These are phyloP conservation scores for Hypomesus transpacificus DNA, from an alignment of 2,113 vertebrate genomes.

Conservation along the genomic window DNA sequence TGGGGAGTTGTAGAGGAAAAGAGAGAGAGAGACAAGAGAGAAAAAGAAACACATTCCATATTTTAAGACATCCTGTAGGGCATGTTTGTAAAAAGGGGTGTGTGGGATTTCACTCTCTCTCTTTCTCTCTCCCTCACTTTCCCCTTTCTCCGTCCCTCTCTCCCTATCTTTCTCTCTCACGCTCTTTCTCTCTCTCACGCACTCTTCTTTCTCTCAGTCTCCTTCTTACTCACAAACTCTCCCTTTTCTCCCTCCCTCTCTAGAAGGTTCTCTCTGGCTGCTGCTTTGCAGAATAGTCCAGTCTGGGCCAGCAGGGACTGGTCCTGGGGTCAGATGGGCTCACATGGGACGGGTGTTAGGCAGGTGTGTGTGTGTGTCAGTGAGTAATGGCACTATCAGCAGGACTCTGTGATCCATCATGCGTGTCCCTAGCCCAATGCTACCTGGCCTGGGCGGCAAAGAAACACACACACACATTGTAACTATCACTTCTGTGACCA, in stretches of 20 bases:
- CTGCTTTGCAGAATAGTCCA: constrained; percentile 70
- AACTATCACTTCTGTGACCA: too few species aligned
- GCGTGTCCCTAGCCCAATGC: constrained; percentile 68
- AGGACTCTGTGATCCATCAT: constrained; percentile 94
- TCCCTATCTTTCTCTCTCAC: background rate
- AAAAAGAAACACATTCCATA: background rate
- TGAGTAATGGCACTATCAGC: constrained; percentile 99
- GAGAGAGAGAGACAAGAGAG: background rate
- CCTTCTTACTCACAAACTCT: background rate
- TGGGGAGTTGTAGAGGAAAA: background rate
- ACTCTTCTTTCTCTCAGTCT: background rate
- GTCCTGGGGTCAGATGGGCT: constrained; percentile 72
- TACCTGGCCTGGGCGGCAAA: constrained; percentile 74
- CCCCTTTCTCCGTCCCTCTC: background rate
- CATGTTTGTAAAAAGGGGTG: too few species aligned
- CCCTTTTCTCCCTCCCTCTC: constrained; percentile 5
- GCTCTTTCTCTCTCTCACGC: background rate
- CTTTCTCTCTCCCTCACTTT: background rate
- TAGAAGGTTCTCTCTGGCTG: constrained; percentile 64
- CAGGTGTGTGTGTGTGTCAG: constrained; percentile 83
- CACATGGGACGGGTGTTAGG: constrained; percentile 83
- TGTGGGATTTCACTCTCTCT: constrained; percentile 43
- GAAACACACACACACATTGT: constrained; percentile 29
- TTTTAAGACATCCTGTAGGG: too few species aligned
- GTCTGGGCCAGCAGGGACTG: constrained; percentile 70